A percentile compares a stretch with the other conserved stretches of the same genome.
These are phyloP conservation scores for Neolamprologus multifasciatus DNA, from an alignment of 2,797 vertebrate species.

Conservation along the genomic window DNA sequence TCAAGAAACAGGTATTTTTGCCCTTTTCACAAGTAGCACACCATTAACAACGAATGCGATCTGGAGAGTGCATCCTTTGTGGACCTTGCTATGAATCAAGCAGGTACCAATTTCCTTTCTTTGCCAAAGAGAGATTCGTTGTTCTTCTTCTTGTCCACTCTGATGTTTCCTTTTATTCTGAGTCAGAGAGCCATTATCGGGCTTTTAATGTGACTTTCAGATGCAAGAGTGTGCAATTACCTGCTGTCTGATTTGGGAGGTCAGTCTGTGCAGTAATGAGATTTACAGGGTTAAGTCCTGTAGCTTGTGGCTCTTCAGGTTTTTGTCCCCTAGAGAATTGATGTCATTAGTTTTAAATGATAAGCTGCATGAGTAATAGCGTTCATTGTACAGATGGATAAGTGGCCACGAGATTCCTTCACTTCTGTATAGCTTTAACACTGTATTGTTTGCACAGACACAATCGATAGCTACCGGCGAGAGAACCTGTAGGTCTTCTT, in stretches of 20 bases:
- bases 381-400: neutral
- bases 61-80: slow-evolving; percentile 33
- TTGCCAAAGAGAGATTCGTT: slow-evolving; percentile 27
- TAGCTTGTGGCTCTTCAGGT: neutral
- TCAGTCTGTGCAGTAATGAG: slow-evolving; percentile 10
- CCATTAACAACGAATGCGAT: slow-evolving; percentile 17
- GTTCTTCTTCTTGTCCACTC: slow-evolving; percentile 25
- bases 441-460: neutral
- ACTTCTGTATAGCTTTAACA: neutral
- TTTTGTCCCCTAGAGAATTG: neutral
- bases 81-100: slow-evolving; percentile 10
- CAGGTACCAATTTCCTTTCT: slow-evolving; percentile 10
- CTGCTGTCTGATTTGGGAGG: slow-evolving; percentile 38
- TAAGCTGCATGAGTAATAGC: neutral
- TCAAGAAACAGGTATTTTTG: slow-evolving; percentile 29
- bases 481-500: neutral
- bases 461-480: neutral
- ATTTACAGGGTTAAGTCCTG: neutral
- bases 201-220: slow-evolving; percentile 45
- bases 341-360: slow-evolving; percentile 16
- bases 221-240: slow-evolving; percentile 39
- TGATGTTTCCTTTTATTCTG: slow-evolving; percentile 2
- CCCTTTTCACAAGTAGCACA: slow-evolving; percentile 29
- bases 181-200: slow-evolving; percentile 39
- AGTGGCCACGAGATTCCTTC: neutral